Evolutionary conservation across 30 jellyfish, hydroid and myxozoan species (phyloP).

Genomic region (Aurelia aurita complex sp. Pacific): DNA sequence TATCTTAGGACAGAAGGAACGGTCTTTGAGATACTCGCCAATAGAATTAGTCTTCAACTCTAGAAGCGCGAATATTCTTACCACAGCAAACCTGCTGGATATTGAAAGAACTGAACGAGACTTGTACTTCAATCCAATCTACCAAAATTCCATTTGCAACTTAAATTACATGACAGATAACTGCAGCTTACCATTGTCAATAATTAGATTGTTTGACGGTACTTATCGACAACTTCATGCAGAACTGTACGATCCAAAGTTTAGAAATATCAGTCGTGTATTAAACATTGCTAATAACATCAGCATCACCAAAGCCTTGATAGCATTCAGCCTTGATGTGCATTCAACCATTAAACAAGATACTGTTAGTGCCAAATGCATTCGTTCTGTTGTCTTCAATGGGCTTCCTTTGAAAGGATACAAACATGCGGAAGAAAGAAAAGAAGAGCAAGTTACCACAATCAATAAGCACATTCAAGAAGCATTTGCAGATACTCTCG

Average conservation of each 20-base stretch:
- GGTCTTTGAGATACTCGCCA: conserved; percentile 84
- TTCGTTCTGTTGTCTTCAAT: conserved; percentile 79
- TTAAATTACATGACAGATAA: conserved; percentile 20
- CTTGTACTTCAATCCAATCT: conserved; percentile 33
- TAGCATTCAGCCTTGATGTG: conserved; percentile 82
- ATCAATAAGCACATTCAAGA: conserved; percentile 43
- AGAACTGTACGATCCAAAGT: conserved; percentile 73
- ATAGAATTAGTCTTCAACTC: conserved; percentile 68
- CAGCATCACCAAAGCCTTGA: conserved; percentile 66
- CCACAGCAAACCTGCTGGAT: conserved; percentile 52
- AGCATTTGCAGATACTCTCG: conserved; percentile 75
- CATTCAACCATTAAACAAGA: conserved; percentile 30
- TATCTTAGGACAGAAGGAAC: conserved; percentile 81
- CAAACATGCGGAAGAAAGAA: conserved; percentile 78
- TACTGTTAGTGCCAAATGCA: conserved; percentile 52
- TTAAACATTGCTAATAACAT: conserved; percentile 66
- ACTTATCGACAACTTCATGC: conserved; percentile 44
- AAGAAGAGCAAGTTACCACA: conserved; percentile 58
- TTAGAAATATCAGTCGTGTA: conserved; percentile 32
- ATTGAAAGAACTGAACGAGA: conserved; percentile 59
- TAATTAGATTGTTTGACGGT: conserved; percentile 88
- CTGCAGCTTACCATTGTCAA: conserved; percentile 81
- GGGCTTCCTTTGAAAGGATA: conserved; percentile 92
- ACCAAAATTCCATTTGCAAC: conserved; percentile 65
- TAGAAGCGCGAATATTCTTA: conserved; percentile 37